Percentiles rank a stretch among this genome's conserved stretches.
Conservation (phyloP, 2,888 invertebrate species). For the Tetragonula carbonaria region DNA sequence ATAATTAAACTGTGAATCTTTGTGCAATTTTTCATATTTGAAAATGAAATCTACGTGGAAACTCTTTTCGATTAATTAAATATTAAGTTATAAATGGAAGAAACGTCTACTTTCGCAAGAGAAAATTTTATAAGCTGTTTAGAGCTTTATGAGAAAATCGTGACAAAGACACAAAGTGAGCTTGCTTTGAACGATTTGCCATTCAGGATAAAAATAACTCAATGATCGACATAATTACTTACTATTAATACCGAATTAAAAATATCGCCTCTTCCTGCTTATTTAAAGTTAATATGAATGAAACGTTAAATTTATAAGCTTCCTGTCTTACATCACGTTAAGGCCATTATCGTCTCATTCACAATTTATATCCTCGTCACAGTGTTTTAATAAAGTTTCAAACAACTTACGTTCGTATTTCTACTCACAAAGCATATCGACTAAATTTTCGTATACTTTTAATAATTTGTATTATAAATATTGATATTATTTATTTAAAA, state of each 20-base stretch:
- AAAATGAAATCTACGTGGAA: no score
- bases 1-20: no score
- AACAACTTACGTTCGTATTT: background rate
- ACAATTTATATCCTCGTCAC: background rate
- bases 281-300: background rate
- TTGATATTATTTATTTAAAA: background rate
- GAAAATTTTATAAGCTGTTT: background rate
- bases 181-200: no score
- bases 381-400: background rate
- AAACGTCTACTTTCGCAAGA: no score
- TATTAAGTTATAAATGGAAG: no score
- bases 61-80: no score
- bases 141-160: background rate
- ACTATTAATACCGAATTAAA: background rate
- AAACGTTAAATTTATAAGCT: background rate
- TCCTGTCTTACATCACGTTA: background rate
- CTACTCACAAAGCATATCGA: background rate
- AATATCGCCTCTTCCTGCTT: background rate
- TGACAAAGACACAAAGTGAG: background rate
- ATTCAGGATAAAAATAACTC: background rate
- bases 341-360: background rate
- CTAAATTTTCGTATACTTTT: background rate
- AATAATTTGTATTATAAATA: background rate
- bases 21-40: no score
- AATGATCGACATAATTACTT: background rate